A percentile compares a stretch with the other conserved stretches of the same genome.
These are phyloP conservation scores for Temnothorax nylanderi DNA, from an alignment of 1,140 invertebrate species.

Conservation along the genomic window DNA sequence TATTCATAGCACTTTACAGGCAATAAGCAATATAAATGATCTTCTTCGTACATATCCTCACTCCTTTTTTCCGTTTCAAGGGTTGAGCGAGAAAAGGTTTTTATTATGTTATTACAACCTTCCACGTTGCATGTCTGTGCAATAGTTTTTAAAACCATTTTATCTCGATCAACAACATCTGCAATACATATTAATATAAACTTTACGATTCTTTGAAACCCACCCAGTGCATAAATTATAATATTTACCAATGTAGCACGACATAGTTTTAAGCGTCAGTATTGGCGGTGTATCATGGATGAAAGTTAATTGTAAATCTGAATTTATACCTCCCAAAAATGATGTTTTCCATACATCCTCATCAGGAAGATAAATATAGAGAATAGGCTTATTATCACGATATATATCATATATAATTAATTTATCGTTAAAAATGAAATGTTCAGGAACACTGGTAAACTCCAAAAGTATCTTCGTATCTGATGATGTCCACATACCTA, in stretches of 20 bases:
- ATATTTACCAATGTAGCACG: conserved; percentile 36
- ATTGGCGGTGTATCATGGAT: too few relatives aligned
- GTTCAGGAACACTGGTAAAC: conserved; percentile 64
- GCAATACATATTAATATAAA: not conserved
- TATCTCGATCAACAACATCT: not conserved
- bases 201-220: not conserved
- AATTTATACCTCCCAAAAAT: too few relatives aligned
- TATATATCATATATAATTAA: conserved; percentile 64
- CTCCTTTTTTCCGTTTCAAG: too few relatives aligned
- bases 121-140: not conserved
- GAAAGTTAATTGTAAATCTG: too few relatives aligned
- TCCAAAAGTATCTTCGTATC: conserved; percentile 39
- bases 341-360: not conserved
- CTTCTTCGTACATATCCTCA: too few relatives aligned
- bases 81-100: too few relatives aligned
- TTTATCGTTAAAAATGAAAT: conserved; percentile 63
- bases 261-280: too few relatives aligned
- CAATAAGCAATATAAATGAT: too few relatives aligned
- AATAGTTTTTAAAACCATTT: not conserved
- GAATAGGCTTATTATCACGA: too few relatives aligned
- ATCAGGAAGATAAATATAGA: conserved; percentile 19
- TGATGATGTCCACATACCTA: conserved; percentile 64
- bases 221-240: not conserved
- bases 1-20: too few relatives aligned
- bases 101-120: not conserved